Percentiles rank a stretch among this genome's conserved stretches.
Evolutionary conservation across 2,113 vertebrate species (phyloP).

Genomic region (Triplophysa rosa): DNA sequence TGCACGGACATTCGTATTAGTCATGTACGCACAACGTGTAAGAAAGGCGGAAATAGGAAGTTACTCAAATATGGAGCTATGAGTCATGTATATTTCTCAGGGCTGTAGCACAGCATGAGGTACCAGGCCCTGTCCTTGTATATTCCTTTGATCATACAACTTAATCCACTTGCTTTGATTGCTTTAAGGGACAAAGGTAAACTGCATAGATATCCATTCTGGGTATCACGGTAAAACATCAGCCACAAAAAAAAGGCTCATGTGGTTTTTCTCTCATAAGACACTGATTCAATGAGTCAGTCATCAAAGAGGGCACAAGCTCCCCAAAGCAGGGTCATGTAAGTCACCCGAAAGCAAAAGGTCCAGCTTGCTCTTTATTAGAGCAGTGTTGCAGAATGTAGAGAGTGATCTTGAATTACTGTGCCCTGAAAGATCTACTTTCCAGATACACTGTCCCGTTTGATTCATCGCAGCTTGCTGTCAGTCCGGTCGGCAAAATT

Average conservation of each 20-base stretch:
- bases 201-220: background rate
- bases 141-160: conserved; percentile 21
- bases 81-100: conserved; percentile 40
- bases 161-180: conserved; percentile 8
- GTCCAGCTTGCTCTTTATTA: background rate
- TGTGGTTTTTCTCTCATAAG: conserved; percentile 26
- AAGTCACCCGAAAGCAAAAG: background rate
- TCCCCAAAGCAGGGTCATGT: conserved; percentile 23
- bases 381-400: background rate
- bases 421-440: background rate
- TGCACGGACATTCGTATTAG: conserved; percentile 61
- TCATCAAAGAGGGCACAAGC: background rate
- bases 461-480: background rate
- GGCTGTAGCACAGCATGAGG: conserved; percentile 13
- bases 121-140: conserved; percentile 29
- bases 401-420: conserved; percentile 4
- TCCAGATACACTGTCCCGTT: background rate
- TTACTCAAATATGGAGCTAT: conserved; percentile 59
- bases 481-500: background rate
- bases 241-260: conserved; percentile 12
- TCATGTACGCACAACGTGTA: conserved; percentile 47
- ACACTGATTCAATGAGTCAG: background rate
- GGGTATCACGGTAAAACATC: conserved; percentile 2
- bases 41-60: conserved; percentile 56
- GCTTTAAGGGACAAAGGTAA: conserved; percentile 17